Conservation (phyloP, 2,888 invertebrate species). For the Malacosoma neustria region DNA sequence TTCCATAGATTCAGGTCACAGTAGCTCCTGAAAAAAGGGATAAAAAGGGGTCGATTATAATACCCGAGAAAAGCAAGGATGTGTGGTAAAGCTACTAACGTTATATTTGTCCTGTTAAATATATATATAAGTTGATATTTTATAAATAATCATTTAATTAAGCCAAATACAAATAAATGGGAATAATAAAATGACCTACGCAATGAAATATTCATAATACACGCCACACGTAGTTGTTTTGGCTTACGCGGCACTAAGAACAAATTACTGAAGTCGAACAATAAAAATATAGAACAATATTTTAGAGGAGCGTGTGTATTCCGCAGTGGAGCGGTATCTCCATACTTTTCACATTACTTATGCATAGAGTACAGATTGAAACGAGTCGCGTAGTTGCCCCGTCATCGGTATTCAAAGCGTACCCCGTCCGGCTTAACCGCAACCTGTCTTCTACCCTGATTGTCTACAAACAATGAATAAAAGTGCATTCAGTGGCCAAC, state of each 20-base stretch:
- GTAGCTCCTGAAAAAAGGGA: too few relatives aligned
- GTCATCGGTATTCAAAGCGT: slow-evolving; percentile 66
- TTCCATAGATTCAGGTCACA: too few relatives aligned
- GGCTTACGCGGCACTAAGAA: slow-evolving; percentile 28
- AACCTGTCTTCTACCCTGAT: slow-evolving; percentile 50
- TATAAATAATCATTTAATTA: too few relatives aligned
- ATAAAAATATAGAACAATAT: slow-evolving; percentile 65
- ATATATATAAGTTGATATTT: too few relatives aligned
- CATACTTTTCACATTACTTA: slow-evolving; percentile 73
- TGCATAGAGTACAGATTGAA: slow-evolving; percentile 73
- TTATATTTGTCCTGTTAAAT: too few relatives aligned
- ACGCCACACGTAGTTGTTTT: slow-evolving; percentile 10
- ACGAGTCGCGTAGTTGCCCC: slow-evolving; percentile 55
- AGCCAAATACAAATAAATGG: too few relatives aligned
- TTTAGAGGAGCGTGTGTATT: slow-evolving; percentile 56
- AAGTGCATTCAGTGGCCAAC: slow-evolving; percentile 14
- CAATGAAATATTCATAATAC: neutral
- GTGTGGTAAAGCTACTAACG: too few relatives aligned
- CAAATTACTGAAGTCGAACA: slow-evolving; percentile 57
- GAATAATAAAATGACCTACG: too few relatives aligned
- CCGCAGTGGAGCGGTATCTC: slow-evolving; percentile 53
- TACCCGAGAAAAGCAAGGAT: too few relatives aligned
- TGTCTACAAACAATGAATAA: slow-evolving; percentile 53
- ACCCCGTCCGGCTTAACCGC: slow-evolving; percentile 51
- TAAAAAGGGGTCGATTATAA: too few relatives aligned